Percentiles rank a stretch among this genome's conserved stretches.
Conservation (phyloP, 2,888 invertebrate genomes). For the Ochropleura plecta region DNA sequence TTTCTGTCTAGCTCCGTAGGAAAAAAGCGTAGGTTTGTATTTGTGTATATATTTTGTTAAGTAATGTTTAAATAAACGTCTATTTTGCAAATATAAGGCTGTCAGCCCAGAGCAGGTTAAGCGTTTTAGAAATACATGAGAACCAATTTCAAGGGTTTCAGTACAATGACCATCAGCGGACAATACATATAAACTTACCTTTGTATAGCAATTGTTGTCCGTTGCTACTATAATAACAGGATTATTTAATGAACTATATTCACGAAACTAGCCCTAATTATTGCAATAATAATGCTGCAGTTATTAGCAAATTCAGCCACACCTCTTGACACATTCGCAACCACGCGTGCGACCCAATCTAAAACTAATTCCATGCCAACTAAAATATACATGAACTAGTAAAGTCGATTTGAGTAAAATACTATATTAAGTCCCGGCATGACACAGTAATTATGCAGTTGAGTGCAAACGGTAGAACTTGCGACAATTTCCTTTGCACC, state of each 20-base stretch:
- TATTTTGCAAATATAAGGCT: not conserved
- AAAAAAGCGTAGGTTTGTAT: no score
- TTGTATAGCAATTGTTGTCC: not conserved
- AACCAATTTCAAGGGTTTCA: not conserved
- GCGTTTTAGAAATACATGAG: not conserved
- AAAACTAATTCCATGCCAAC: constrained; percentile 41
- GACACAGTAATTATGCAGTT: constrained; percentile 53
- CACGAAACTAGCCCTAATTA: not conserved
- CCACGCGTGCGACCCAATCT: constrained; percentile 25
- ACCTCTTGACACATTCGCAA: not conserved
- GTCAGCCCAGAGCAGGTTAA: not conserved
- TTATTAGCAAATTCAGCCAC: constrained; percentile 1
- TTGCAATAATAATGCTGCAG: constrained; percentile 15
- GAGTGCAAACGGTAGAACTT: constrained; percentile 33
- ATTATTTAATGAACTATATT: not conserved
- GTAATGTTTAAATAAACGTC: not conserved
- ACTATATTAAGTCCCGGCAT: constrained; percentile 23
- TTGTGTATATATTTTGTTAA: not conserved
- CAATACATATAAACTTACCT: not conserved
- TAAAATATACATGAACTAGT: constrained; percentile 37
- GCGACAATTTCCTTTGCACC: constrained; percentile 42
- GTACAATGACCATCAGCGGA: not conserved
- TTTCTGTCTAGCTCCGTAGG: not conserved
- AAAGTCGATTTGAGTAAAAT: constrained; percentile 48
- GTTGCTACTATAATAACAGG: not conserved